Conservation (phyloP, 37 sponge, comb jelly and placozoan genomes). For the Axinella damicornis region DNA sequence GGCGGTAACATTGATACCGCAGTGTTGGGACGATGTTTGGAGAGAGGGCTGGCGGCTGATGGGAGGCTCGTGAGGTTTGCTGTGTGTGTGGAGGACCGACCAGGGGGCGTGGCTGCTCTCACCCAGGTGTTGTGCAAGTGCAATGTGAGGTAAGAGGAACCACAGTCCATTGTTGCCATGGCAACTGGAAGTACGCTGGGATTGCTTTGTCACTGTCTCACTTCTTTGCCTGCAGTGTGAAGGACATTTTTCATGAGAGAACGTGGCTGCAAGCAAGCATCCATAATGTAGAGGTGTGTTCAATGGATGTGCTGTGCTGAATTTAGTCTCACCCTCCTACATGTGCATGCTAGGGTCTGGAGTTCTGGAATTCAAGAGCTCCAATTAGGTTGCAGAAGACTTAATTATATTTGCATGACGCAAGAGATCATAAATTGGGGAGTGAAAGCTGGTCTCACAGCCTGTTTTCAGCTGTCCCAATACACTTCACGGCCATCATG, state of each 20-base stretch:
- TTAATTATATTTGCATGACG: too few relatives aligned
- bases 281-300: conserved; percentile 83
- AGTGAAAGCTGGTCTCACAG: too few relatives aligned
- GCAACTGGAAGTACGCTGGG: not conserved
- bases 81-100: conserved; percentile 73
- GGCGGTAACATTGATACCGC: conserved; percentile 93
- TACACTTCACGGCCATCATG: too few relatives aligned
- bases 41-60: conserved; percentile 90
- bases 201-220: too few relatives aligned
- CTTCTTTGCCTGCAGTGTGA: conserved; percentile 59
- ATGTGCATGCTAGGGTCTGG: too few relatives aligned
- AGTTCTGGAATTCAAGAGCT: too few relatives aligned
- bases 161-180: not conserved
- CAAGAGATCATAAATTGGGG: too few relatives aligned
- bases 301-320: not conserved
- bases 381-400: too few relatives aligned
- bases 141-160: conserved; percentile 56
- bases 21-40: conserved; percentile 82
- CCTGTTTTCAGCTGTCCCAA: too few relatives aligned
- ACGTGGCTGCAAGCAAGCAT: conserved; percentile 88
- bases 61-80: conserved; percentile 69
- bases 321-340: conserved; percentile 11
- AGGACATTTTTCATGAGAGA: conserved; percentile 90
- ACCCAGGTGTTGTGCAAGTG: conserved; percentile 39
- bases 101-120: conserved; percentile 74